These are phyloP conservation scores for Pluvianellus socialis DNA, from an alignment of 2,113 vertebrate species.

Conservation along the genomic window DNA sequence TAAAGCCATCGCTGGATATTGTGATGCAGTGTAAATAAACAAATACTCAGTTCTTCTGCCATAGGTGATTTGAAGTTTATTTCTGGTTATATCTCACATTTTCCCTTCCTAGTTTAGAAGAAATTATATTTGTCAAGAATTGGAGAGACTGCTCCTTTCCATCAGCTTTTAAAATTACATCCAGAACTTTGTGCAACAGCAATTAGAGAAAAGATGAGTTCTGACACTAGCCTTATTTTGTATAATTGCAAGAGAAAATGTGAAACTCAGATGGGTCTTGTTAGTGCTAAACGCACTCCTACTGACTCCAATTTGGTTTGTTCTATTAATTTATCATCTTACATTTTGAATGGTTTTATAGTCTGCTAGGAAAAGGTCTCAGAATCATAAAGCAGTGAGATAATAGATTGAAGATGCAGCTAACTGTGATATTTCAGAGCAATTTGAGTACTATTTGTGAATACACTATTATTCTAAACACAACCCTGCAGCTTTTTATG, in stretches of 20 bases:
- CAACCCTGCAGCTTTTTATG: background rate
- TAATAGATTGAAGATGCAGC: constrained; percentile 36
- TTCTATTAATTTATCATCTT: constrained; percentile 57
- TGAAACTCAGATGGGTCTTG: constrained; percentile 58
- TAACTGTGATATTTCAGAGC: constrained; percentile 42
- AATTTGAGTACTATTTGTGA: background rate
- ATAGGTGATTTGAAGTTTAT: background rate
- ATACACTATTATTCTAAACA: constrained; percentile 17
- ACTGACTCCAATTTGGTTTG: constrained; percentile 48
- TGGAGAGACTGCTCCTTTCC: background rate
- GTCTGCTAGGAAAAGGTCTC: constrained; percentile 41
- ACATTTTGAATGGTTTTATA: constrained; percentile 44
- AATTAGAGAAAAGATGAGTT: constrained; percentile 30
- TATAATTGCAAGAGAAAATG: constrained; percentile 26
- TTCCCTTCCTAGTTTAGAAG: background rate
- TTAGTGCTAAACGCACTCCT: constrained; percentile 49
- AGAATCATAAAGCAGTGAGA: constrained; percentile 38
- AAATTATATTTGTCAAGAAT: background rate
- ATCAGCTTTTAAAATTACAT: constrained; percentile 5
- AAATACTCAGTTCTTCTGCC: background rate
- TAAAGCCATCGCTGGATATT: background rate
- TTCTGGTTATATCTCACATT: background rate
- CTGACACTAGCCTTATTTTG: constrained; percentile 37
- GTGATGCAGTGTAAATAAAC: background rate
- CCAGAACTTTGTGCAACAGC: background rate